Conservation (phyloP, 2,113 vertebrate species). For the Tetrax tetrax region DNA sequence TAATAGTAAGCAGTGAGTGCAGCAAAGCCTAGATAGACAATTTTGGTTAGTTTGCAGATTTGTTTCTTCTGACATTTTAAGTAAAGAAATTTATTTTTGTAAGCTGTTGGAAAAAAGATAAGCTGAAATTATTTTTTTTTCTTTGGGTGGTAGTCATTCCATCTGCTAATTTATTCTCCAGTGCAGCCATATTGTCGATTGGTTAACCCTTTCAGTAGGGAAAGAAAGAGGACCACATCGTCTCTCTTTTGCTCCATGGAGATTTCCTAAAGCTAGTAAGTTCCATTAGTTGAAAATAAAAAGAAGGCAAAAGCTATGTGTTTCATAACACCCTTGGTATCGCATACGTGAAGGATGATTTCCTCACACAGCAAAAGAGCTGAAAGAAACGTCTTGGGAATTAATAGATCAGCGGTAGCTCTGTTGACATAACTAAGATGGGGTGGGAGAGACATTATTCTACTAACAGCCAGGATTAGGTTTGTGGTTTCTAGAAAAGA, state of each 20-base stretch:
- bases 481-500: conserved; percentile 2
- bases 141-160: background rate
- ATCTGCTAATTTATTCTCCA: background rate
- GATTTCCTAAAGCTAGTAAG: background rate
- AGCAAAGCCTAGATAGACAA: background rate
- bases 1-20: background rate
- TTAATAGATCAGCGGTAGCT: background rate
- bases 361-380: background rate
- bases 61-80: background rate
- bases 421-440: background rate
- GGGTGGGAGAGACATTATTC: background rate
- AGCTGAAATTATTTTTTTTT: background rate
- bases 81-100: background rate
- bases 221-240: background rate
- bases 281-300: background rate
- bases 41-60: background rate
- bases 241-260: background rate
- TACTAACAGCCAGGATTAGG: background rate
- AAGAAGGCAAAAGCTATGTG: background rate
- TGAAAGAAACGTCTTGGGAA: background rate
- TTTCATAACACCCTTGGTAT: background rate
- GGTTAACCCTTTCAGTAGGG: background rate
- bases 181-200: background rate
- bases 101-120: background rate
- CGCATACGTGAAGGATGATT: background rate